A percentile compares a stretch with the other conserved stretches of the same genome.
These are phyloP conservation scores for Temnothorax nylanderi DNA, from an alignment of 1,140 invertebrate species.

Conservation along the genomic window DNA sequence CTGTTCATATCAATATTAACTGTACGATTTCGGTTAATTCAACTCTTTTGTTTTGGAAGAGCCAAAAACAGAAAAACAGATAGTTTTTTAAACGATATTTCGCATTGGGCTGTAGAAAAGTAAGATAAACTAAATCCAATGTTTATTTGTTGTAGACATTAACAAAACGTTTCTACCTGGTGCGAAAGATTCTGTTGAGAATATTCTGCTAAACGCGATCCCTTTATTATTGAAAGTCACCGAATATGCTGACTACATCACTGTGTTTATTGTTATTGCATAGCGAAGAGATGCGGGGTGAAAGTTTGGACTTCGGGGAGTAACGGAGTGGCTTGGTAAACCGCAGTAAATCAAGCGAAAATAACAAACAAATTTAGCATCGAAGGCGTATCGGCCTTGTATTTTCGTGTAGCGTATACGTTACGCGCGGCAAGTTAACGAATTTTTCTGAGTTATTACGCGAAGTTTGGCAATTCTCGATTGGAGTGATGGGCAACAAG, in stretches of 20 bases:
- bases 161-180: background rate
- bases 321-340: background rate
- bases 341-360: constrained; percentile 66
- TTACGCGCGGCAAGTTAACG: constrained; percentile 63
- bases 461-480: constrained; percentile 66
- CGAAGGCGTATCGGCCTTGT: constrained; percentile 39
- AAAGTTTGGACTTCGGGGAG: constrained; percentile 62
- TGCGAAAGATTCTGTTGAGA: background rate
- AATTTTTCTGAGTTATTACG: constrained; percentile 72
- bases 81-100: background rate
- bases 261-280: constrained; percentile 58
- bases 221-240: background rate
- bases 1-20: background rate
- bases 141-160: background rate
- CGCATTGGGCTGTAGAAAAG: background rate
- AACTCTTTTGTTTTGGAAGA: background rate
- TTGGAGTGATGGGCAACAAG: constrained; percentile 4
- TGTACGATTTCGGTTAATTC: background rate
- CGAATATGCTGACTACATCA: constrained; percentile 43
- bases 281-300: constrained; percentile 3
- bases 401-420: constrained; percentile 40
- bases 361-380: constrained; percentile 76
- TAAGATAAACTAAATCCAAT: background rate
- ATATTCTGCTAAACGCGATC: background rate
- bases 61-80: too few species aligned